Percentiles rank a stretch among this genome's conserved stretches.
phyloP scores from a whole-genome alignment of 2,888 invertebrate species.

The Lacanobia oleracea region DNA sequence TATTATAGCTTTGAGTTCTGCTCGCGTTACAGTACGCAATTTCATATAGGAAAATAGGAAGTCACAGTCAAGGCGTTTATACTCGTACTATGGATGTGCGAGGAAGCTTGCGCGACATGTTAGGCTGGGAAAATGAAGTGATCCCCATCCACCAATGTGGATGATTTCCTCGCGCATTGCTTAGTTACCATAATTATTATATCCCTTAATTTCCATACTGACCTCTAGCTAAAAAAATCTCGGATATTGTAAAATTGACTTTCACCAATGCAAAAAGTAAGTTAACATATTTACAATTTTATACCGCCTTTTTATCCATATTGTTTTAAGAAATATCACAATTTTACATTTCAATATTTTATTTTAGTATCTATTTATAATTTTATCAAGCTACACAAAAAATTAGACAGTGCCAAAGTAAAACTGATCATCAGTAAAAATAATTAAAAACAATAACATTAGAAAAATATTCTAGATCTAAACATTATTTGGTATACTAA shows the following conservation, averaged over 20 bases:
- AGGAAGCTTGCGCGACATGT: no score
- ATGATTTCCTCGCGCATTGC: no score
- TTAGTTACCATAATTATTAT: no score
- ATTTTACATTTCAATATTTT: constrained; percentile 37
- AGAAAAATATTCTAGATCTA: constrained; percentile 80
- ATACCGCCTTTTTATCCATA: constrained; percentile 9
- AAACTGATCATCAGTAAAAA: constrained; percentile 51
- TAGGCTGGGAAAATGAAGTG: no score
- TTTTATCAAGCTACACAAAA: background rate
- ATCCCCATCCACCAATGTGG: no score
- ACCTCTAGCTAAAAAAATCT: no score
- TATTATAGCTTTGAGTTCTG: no score
- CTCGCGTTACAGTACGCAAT: no score
- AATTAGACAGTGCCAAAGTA: constrained; percentile 34
- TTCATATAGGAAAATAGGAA: no score
- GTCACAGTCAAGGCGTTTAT: no score
- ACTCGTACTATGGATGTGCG: no score
- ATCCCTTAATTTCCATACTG: no score
- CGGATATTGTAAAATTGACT: background rate
- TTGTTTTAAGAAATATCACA: constrained; percentile 55
- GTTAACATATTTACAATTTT: background rate
- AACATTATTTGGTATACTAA: constrained; percentile 66
- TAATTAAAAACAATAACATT: constrained; percentile 69
- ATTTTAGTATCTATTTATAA: constrained; percentile 10
- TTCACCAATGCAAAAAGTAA: background rate